phyloP scores from a whole-genome alignment of 2,888 invertebrate species.

The Penaeus monodon region DNA sequence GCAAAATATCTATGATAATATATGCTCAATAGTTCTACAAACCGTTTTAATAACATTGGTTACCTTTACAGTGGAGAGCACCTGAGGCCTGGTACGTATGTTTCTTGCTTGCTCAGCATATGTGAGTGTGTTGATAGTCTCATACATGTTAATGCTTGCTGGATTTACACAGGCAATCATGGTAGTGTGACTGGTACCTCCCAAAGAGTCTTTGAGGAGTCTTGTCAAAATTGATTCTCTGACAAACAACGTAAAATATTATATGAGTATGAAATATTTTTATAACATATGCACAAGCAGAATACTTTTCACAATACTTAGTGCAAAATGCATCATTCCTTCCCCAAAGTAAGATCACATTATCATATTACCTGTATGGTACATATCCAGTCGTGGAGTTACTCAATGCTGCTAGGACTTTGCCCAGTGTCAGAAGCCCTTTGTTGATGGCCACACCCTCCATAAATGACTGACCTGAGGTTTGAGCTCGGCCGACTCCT shows the following conservation, averaged over 20 bases:
- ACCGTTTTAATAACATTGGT: background rate
- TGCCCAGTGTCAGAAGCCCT: slow-evolving; percentile 89
- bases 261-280: too few species aligned
- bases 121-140: slow-evolving; percentile 87
- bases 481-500: slow-evolving; percentile 89
- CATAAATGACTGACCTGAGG: slow-evolving; percentile 83
- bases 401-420: slow-evolving; percentile 92
- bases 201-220: slow-evolving; percentile 82
- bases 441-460: slow-evolving; percentile 94
- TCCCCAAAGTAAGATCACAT: background rate
- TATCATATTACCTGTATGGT: slow-evolving; percentile 77
- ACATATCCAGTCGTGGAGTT: slow-evolving; percentile 78
- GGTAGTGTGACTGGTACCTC: slow-evolving; percentile 88
- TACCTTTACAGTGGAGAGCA: slow-evolving; percentile 52
- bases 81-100: slow-evolving; percentile 85
- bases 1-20: too few species aligned
- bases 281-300: too few species aligned
- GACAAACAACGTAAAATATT: background rate
- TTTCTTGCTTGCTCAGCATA: slow-evolving; percentile 89
- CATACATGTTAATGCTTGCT: slow-evolving; percentile 81
- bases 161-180: slow-evolving; percentile 97
- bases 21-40: too few species aligned
- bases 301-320: too few species aligned
- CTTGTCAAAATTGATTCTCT: slow-evolving; percentile 61
- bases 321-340: too few species aligned